Evolutionary conservation across 2,888 invertebrate species (phyloP).

Genomic region (Leucoptera coffeella): DNA sequence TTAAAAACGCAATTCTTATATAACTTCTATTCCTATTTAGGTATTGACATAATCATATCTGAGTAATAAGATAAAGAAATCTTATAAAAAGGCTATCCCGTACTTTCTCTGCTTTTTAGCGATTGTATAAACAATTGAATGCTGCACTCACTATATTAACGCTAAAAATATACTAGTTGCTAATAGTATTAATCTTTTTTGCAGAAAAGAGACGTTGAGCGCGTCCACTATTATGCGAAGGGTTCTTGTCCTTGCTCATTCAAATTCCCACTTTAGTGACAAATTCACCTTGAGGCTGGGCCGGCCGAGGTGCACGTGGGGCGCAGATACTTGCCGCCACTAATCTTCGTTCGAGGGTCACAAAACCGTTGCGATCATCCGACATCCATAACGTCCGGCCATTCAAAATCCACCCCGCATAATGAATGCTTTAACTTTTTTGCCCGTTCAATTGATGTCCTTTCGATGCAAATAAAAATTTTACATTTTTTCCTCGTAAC

Average conservation of each 20-base stretch:
- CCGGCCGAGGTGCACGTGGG: conserved; percentile 30
- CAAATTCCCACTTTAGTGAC: conserved; percentile 48
- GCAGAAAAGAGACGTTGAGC: conserved; percentile 25
- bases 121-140: too few species aligned
- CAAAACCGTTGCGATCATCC: conserved; percentile 46
- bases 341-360: conserved; percentile 48
- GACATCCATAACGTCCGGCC: conserved; percentile 44
- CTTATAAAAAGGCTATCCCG: too few species aligned
- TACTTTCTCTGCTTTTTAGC: too few species aligned
- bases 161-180: background rate
- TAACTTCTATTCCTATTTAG: too few species aligned
- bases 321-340: too few species aligned
- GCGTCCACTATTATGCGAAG: conserved; percentile 32
- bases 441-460: conserved; percentile 25
- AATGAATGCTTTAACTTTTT: conserved; percentile 23
- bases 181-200: conserved; percentile 6
- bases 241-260: conserved; percentile 31
- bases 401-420: conserved; percentile 15
- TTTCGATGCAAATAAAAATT: conserved; percentile 32
- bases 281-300: conserved; percentile 46
- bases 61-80: too few species aligned
- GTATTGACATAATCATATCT: too few species aligned
- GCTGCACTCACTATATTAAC: too few species aligned
- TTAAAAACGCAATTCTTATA: too few species aligned
- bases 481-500: conserved; percentile 21